Percentiles rank a stretch among this genome's conserved stretches.
Evolutionary conservation across 2,888 invertebrate species (phyloP).

Genomic region (Cremastobaeus sp.): DNA sequence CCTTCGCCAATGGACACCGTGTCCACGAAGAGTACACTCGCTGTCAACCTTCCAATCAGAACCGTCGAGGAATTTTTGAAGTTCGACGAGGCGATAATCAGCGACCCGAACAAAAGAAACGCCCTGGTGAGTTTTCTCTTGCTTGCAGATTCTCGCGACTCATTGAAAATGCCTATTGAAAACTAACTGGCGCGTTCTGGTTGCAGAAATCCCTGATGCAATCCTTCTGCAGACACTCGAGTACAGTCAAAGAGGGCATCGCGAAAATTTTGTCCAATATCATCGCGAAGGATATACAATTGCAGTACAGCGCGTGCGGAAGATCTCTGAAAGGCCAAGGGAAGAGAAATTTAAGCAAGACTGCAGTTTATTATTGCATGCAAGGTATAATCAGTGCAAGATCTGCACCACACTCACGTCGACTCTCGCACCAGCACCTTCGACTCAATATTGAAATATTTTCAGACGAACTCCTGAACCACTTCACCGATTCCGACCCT

Average conservation of each 20-base stretch:
- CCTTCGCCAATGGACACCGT: constrained; percentile 53
- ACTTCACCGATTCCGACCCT: constrained; percentile 53
- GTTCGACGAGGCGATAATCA: constrained; percentile 52
- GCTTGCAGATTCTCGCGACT: too few species aligned
- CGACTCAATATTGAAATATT: too few species aligned
- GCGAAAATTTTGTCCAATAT: constrained; percentile 57
- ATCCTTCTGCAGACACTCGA: constrained; percentile 52
- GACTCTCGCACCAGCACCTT: too few species aligned
- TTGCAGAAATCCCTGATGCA: constrained; percentile 59
- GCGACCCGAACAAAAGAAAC: constrained; percentile 52
- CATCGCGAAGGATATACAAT: constrained; percentile 60
- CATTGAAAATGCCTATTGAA: too few species aligned
- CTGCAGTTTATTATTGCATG: constrained; percentile 58
- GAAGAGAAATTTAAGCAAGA: constrained; percentile 59
- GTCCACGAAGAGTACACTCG: constrained; percentile 52
- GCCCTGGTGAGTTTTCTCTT: constrained; percentile 35
- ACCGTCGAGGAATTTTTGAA: constrained; percentile 52
- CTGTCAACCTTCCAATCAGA: constrained; percentile 51
- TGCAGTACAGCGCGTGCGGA: constrained; percentile 59
- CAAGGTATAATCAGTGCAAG: too few species aligned
- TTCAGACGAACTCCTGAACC: constrained; percentile 52
- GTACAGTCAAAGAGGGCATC: constrained; percentile 53
- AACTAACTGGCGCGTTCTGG: too few species aligned
- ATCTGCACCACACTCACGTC: too few species aligned
- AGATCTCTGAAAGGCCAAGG: constrained; percentile 55